Base-by-base conservation (phyloP, 2,888 invertebrate species). In the Apodemia zela region DNA sequence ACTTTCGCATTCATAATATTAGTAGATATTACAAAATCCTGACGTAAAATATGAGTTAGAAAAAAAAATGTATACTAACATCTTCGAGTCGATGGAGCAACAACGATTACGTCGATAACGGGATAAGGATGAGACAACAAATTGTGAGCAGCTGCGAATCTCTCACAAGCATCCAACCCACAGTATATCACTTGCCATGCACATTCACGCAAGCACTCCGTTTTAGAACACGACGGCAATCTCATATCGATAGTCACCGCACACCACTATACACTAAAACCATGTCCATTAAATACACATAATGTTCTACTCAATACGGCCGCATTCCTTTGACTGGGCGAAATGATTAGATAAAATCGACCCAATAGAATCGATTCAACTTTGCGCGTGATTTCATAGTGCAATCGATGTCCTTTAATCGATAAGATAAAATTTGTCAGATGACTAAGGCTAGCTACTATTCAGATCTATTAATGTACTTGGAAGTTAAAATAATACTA, bases 351-450 rank as follows among this genome's bases (percentile, higher is more conserved):
- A 80, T 80, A 75, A 75, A 72, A 73, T 69, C 66, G 71, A 74
- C 70, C 81, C 81, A 84, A 83, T 84, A 71, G 77, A 72, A 76
- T 78, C 77, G 80, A 78, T 76, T 74, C 71, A 74, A 68, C 73
- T 71, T 68, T 72, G 81, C 87, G 84, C 88, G 88, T 89, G 87
- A 89, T 87, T 86, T 79, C 69, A 72, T 71, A 47, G 59, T 74
- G 45, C 69, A 78, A 81, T 81, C 82, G 81, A 83, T 80, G 72
- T 77, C 75, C 77, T 72, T 77, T 73, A 66, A 75, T 82, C 79
- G 85, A 87, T 86, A 85, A 87, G 67, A 65, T 65, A 75, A 62
- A 42, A 75, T 72, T 73, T 68, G 66, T 59, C 67, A 58, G 47
- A 62, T 62, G 54, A 57, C 47, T 47, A 59, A 63, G 33, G 21